Percentiles rank a stretch among this genome's conserved stretches.
Conservation (phyloP, 2,888 invertebrate species). For the Tanypteryx hageni region DNA sequence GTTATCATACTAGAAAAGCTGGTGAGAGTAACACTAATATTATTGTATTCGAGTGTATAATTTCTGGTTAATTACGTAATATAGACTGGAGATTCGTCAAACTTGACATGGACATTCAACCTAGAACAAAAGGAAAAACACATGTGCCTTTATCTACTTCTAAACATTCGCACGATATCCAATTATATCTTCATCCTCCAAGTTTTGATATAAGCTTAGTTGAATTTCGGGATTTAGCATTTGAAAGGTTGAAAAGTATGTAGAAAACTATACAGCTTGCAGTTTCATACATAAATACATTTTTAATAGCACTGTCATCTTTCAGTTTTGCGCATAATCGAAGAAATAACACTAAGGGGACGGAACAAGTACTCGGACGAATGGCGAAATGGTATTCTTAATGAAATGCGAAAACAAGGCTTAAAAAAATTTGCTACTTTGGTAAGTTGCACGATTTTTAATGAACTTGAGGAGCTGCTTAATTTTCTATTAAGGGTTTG, state of each 20-base stretch:
- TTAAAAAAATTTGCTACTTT: conserved; percentile 77
- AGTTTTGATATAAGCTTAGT: conserved; percentile 83
- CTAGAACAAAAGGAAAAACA: conserved; percentile 2
- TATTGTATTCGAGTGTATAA: no score
- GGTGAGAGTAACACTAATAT: no score
- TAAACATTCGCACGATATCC: conserved; percentile 84
- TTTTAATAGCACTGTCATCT: conserved; percentile 66
- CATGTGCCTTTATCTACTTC: not conserved
- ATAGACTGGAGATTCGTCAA: no score
- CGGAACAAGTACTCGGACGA: conserved; percentile 69
- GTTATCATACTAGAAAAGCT: no score
- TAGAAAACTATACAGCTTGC: conserved; percentile 23
- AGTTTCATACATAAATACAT: not conserved
- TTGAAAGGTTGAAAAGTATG: conserved; percentile 86
- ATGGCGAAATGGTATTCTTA: conserved; percentile 76
- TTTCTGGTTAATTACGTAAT: no score
- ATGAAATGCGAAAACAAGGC: conserved; percentile 83
- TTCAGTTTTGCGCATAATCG: conserved; percentile 84
- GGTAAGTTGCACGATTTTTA: conserved; percentile 68
- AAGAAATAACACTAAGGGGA: conserved; percentile 80
- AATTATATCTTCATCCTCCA: conserved; percentile 88
- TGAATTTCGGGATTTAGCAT: conserved; percentile 92
- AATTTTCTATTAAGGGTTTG: not conserved
- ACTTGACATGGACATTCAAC: conserved; percentile 35
- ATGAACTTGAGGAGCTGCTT: not conserved